Base-by-base conservation (phyloP, 2,888 invertebrate genomes). In the Oscheius sp. region DNA sequence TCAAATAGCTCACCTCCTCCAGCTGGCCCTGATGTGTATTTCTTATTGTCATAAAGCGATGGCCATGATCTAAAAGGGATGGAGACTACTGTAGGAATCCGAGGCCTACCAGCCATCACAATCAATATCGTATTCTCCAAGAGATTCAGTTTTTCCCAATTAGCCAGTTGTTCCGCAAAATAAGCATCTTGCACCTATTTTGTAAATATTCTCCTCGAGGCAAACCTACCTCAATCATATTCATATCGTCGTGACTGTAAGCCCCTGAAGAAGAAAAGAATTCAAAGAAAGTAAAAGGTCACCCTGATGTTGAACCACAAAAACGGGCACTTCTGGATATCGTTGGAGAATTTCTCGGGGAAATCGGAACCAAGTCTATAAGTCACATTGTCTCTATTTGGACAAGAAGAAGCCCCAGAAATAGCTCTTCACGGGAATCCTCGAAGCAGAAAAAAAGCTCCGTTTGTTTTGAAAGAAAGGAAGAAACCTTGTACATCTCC, bases 31-130 rank as follows among this genome's bases (percentile, higher is more conserved):
- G 94, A 2, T 93, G 89, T 0, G 94, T 94, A 81, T 92, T 91
- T 0, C 96, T 90, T 6, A 94, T 91, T 57, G 91, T 90, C 0
- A 92, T 91, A 87, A 93, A 94, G 85, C 94, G 91, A 74, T 92
- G 91, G 0, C 96, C 96, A 87, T 96, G 96, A 88, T 96, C 96
- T n/a, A n/a, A n/a, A n/a, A n/a, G n/a, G n/a, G n/a, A n/a, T n/a
- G n/a, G n/a, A n/a, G n/a, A n/a, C n/a, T n/a, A n/a, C n/a, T n/a
- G n/a, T n/a, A n/a, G n/a, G n/a, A n/a, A n/a, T n/a, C n/a, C n/a
- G n/a, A n/a, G n/a, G n/a, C n/a, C n/a, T n/a, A n/a, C n/a, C n/a
- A 20, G 93, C 92, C 93, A 96, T 94, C 2, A 95, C 86, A 64
- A 96, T 91, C 0, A 96, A 87, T 73, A 96, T 86, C 0, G 95